Evolutionary conservation across 2,888 invertebrate genomes (phyloP).

Genomic region (Chaetogeoica ovagalla): DNA sequence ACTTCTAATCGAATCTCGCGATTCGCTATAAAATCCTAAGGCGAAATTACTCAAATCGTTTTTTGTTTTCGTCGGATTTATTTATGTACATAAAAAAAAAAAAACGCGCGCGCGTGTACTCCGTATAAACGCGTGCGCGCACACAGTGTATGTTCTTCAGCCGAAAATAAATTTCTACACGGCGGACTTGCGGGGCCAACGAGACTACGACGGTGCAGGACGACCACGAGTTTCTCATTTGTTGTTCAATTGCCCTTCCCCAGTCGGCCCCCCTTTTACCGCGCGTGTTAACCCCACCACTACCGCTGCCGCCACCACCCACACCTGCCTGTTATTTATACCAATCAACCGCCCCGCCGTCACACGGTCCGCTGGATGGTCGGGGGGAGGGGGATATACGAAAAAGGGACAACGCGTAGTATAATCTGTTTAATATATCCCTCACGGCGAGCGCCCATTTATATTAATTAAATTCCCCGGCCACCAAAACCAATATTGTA

Average conservation of each 20-base stretch:
- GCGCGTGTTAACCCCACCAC: slow-evolving; percentile 36
- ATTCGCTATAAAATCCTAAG: too few species aligned
- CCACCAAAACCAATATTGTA: slow-evolving; percentile 36
- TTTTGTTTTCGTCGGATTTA: too few species aligned
- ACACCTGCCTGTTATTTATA: slow-evolving; percentile 13
- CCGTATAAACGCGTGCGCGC: too few species aligned
- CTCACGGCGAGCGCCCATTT: slow-evolving; percentile 29
- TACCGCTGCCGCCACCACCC: too few species aligned
- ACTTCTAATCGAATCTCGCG: too few species aligned
- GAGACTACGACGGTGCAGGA: slow-evolving; percentile 21
- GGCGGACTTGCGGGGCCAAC: neutral
- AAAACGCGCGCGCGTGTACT: neutral
- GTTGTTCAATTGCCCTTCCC: slow-evolving; percentile 44
- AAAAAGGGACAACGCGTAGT: slow-evolving; percentile 40
- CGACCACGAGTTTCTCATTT: slow-evolving; percentile 45
- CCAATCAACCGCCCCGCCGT: slow-evolving; percentile 23
- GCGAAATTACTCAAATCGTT: too few species aligned
- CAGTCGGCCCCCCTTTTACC: slow-evolving; percentile 13
- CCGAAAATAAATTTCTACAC: slow-evolving; percentile 37
- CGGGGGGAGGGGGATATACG: neutral
- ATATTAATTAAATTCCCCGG: slow-evolving; percentile 52
- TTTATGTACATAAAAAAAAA: too few species aligned
- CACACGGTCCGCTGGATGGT: too few species aligned
- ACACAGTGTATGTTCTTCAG: neutral
- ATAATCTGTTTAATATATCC: slow-evolving; percentile 46